Evolutionary conservation across 2,113 vertebrate genomes (phyloP), one percentile per base, ranked within the genome.

Genomic region (Sylvilagus bachmani): DNA sequence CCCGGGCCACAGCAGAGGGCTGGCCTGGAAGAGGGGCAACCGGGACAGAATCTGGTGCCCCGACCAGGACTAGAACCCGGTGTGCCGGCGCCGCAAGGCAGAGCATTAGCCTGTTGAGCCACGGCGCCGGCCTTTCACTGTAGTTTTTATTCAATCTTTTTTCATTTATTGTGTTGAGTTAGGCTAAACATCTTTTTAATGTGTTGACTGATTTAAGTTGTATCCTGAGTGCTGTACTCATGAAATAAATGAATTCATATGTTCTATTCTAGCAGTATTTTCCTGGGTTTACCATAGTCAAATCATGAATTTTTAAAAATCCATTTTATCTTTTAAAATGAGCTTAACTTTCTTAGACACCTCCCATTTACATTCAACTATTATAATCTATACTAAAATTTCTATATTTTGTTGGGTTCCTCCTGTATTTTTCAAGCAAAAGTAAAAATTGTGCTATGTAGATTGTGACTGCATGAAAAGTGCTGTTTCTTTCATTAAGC

Each of bases 361-460:
- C 19, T 77, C n/a, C 13, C 55, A 67, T 87, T 69, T 53, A 77
- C 33, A 83, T 70, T 69, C 61, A 82, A 62, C n/a, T 90, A 86
- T 29, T 70, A 3, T 71, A 38, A 86, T 44, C 62, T 86, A 38
- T 31, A 75, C 21, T 27, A 49, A 33, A 62, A 87, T 66, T 64
- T 77, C 53, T 25, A 58, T 1, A 71, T 74, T 70, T 13, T 44
- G 27, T 36, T 89, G 31, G 67, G 62, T 19, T 80, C 7, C 38
- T 64, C 53, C 33, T 38, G 27, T 6, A 80, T 51, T 70, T 93
- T 83, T 78, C n/a, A 82, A 91, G 53, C n/a, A 82, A 87, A 75
- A 49, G 49, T n/a, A 31, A 6, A 19, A 19, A 22, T 22, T 44
- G 7, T 49, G 6, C 6, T 71, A 4, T 9, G 27, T 36, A 66